Percentiles rank a stretch among this genome's conserved stretches.
These are phyloP conservation scores for Brachyopa scutellaris DNA, from an alignment of 2,888 invertebrate species.

Conservation along the genomic window DNA sequence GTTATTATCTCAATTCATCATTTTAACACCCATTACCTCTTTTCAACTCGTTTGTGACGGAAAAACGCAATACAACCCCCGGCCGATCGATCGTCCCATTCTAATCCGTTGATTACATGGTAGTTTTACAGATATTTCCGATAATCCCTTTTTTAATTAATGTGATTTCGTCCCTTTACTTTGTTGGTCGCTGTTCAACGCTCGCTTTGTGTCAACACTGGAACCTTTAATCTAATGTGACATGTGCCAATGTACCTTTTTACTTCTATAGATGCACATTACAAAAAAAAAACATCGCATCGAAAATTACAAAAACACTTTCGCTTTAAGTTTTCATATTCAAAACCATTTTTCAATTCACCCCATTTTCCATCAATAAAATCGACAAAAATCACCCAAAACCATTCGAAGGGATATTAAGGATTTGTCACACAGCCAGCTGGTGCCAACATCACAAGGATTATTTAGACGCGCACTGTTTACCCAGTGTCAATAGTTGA, in stretches of 20 bases:
- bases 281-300: conserved; percentile 17
- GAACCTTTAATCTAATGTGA: conserved; percentile 58
- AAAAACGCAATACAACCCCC: conserved; percentile 27
- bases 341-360: conserved; percentile 55
- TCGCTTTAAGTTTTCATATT: conserved; percentile 48
- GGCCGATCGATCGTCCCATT: conserved; percentile 48
- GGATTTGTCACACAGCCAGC: conserved; percentile 69
- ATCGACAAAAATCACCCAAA: conserved; percentile 67
- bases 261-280: background rate
- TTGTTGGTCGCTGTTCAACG: background rate
- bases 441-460: conserved; percentile 52
- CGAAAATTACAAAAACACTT: conserved; percentile 34
- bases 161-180: conserved; percentile 56
- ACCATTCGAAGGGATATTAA: conserved; percentile 17
- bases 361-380: conserved; percentile 60
- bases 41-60: background rate
- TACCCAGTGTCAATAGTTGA: conserved; percentile 57
- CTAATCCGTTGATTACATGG: conserved; percentile 73
- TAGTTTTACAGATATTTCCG: conserved; percentile 67
- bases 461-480: conserved; percentile 41
- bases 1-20: conserved; percentile 62
- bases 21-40: conserved; percentile 55
- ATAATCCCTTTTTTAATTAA: conserved; percentile 72
- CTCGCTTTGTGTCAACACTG: conserved; percentile 60
- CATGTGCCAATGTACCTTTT: conserved; percentile 48